Evolutionary conservation across 2,113 vertebrate genomes (phyloP).

Genomic region (Pterocles gutturalis): DNA sequence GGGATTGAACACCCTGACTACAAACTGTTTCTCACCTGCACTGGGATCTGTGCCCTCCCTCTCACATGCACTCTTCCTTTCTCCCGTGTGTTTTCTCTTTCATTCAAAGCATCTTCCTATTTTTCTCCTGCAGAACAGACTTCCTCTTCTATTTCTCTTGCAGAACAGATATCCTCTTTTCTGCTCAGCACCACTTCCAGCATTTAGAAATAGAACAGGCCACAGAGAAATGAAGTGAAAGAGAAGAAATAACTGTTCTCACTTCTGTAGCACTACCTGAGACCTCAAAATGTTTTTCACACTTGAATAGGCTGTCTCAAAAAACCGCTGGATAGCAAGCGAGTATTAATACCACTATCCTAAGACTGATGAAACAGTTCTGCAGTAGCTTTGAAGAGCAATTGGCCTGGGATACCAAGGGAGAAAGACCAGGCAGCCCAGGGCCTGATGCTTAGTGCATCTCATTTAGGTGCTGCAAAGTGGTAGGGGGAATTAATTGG

Average conservation of each 20-base stretch:
- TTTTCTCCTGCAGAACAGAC: background rate
- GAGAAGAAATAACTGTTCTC: slow-evolving; percentile 32
- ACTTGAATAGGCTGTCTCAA: background rate
- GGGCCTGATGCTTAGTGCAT: background rate
- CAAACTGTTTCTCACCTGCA: background rate
- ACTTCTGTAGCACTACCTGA: slow-evolving; percentile 7
- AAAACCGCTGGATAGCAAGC: background rate
- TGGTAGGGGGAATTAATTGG: background rate
- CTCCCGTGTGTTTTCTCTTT: background rate
- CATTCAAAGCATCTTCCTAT: background rate
- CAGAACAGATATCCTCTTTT: background rate
- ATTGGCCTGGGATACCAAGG: background rate
- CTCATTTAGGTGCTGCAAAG: background rate
- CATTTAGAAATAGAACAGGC: background rate
- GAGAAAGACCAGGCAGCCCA: background rate
- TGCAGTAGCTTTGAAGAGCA: background rate
- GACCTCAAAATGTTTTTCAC: slow-evolving; percentile 26
- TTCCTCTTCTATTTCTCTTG: background rate
- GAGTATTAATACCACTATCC: background rate
- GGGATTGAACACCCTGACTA: background rate
- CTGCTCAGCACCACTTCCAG: background rate
- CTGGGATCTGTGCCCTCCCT: background rate
- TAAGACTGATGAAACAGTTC: background rate
- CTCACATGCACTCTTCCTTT: background rate
- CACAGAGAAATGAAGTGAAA: background rate